Base-by-base conservation (phyloP, 2,888 invertebrate species). In the Drosophila tanythrix region DNA sequence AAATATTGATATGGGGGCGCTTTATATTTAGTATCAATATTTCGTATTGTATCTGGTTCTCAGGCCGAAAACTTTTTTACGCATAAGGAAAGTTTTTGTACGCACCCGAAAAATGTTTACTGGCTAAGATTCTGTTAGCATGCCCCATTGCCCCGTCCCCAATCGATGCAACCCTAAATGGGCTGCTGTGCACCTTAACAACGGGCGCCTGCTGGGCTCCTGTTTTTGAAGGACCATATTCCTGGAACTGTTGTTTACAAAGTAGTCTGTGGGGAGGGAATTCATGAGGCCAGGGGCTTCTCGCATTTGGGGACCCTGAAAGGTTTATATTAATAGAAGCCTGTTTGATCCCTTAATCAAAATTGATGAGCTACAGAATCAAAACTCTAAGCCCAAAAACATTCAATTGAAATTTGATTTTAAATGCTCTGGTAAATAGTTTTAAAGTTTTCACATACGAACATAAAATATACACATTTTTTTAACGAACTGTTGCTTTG, bases 21-120 rank as follows among this genome's bases (percentile, higher is more conserved):
- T 70, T 73, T 71, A 74, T 81, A 73, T 89, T 85, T 83, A 77
- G 88, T 85, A 85, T 88, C 83, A 85, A 85, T 88, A 85, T 87
- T 85, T 83, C 78, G 70, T 59, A 77, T 85, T 89, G 82, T 84
- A 66, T 74, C 74, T 63, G 69, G 67, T 66, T 80, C 70, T 66
- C 67, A 60, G 74, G 29, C 74, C 65, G 25, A 70, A 65, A 52
- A 61, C 67, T 68, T 70, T 63, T 53, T 40, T n/a, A 53, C 33
- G 5, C 40, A 61, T 35, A 21, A 31, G n/a, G 8, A 38, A 60
- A 82, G 60, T 73, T 85, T 78, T 77, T 78, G 71, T 68, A 79
- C 79, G 70, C 82, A 79, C 64, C 68, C 61, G 18, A 61, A 69
- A 73, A 75, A 73, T 68, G 46, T 65, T 43, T 68, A 38, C 52